Evolutionary conservation across 1,140 invertebrate species (phyloP).

Genomic region (Pemphigus obesinymphae): DNA sequence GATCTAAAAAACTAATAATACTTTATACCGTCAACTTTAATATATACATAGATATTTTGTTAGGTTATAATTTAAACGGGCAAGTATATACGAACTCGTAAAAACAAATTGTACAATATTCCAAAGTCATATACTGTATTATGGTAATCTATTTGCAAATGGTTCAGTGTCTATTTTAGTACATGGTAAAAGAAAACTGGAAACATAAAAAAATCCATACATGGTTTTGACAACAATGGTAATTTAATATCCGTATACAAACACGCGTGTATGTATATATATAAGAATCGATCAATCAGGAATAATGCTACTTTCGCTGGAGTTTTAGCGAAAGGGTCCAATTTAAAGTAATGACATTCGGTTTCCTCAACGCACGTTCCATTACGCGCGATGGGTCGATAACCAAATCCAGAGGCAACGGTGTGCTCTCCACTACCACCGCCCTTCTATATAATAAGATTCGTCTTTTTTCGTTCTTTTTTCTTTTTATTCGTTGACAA

Average conservation of each 20-base stretch:
- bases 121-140: too few relatives aligned
- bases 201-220: conserved; percentile 14
- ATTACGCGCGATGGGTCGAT: conserved; percentile 20
- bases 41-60: too few relatives aligned
- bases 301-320: conserved; percentile 25
- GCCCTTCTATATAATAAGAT: background rate
- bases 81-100: background rate
- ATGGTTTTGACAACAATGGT: conserved; percentile 1
- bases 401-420: conserved; percentile 28
- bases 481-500: background rate
- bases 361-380: conserved; percentile 26
- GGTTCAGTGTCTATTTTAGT: too few relatives aligned
- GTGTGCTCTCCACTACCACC: background rate
- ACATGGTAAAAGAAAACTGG: conserved; percentile 6
- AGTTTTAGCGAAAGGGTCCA: conserved; percentile 31
- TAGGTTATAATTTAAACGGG: background rate
- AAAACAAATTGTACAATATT: too few relatives aligned
- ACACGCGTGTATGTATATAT: background rate
- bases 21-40: too few relatives aligned
- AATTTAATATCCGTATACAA: conserved; percentile 9
- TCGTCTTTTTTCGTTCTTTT: background rate
- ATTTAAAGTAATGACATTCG: conserved; percentile 30
- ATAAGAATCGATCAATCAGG: conserved; percentile 28
- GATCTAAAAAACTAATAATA: too few relatives aligned
- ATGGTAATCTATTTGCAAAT: background rate